These are phyloP conservation scores for Megaceryle torquata DNA, from an alignment of 2,113 vertebrate genomes.

Conservation along the genomic window DNA sequence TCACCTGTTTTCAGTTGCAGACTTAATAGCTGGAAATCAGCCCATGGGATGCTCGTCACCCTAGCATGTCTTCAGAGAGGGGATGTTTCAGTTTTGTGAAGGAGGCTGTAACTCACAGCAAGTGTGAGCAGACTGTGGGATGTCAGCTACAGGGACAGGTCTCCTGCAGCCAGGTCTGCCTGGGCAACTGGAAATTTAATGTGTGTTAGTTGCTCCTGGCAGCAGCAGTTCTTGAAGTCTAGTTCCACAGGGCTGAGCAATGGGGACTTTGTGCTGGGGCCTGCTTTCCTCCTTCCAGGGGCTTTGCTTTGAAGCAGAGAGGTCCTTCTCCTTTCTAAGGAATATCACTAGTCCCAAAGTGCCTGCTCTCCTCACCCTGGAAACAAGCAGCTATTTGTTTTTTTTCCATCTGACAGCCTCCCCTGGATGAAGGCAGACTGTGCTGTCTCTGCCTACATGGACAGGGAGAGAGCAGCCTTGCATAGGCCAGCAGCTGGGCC, in stretches of 20 bases:
- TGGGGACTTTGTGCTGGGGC: not conserved
- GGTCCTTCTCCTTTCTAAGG: not conserved
- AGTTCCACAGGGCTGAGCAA: not conserved
- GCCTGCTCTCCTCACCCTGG: not conserved
- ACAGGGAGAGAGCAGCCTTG: not conserved
- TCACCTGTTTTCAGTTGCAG: not conserved
- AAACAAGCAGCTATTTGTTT: not conserved
- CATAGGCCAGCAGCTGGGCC: not conserved
- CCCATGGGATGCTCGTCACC: not conserved
- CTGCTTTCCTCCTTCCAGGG: not conserved
- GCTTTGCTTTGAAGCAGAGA: not conserved
- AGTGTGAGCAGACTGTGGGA: not conserved
- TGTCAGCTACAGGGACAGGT: not conserved
- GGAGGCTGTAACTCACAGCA: not conserved
- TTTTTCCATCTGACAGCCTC: not conserved
- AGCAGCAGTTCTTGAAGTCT: not conserved
- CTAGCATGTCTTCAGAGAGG: not conserved
- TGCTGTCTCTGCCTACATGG: not conserved
- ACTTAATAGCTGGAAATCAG: not conserved
- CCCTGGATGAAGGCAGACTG: fast-evolving
- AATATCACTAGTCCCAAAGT: fast-evolving
- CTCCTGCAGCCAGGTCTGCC: not conserved
- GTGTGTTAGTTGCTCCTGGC: not conserved
- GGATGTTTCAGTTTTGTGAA: not conserved
- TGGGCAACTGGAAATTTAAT: not conserved